Conservation (phyloP, 2,888 invertebrate species). For the Mesodorylaimus sp. region DNA sequence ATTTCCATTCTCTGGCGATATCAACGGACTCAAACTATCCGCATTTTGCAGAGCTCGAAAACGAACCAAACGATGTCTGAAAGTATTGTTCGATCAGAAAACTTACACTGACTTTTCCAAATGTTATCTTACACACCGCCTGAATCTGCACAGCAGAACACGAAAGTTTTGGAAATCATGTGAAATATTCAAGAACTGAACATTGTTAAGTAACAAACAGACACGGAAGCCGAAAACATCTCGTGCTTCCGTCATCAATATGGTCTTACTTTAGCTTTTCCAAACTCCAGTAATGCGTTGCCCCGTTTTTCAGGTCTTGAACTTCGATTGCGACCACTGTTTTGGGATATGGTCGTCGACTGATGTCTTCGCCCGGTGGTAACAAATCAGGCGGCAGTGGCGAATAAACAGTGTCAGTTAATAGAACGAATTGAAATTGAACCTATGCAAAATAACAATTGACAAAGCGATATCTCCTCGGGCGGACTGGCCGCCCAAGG, state of each 20-base stretch:
- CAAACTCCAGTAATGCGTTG: slow-evolving; percentile 96
- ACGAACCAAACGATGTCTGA: slow-evolving; percentile 90
- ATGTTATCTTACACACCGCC: too few species aligned
- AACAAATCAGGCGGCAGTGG: slow-evolving; percentile 72
- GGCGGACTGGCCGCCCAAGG: too few species aligned
- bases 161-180: too few species aligned
- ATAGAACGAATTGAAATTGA: slow-evolving; percentile 91
- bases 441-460: too few species aligned
- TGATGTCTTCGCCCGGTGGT: slow-evolving; percentile 37
- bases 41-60: slow-evolving; percentile 93
- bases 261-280: slow-evolving; percentile 88
- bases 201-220: too few species aligned
- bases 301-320: slow-evolving; percentile 94
- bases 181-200: too few species aligned
- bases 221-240: too few species aligned
- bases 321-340: slow-evolving; percentile 97
- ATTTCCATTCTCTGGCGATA: slow-evolving; percentile 18
- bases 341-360: slow-evolving; percentile 47
- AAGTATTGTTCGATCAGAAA: too few species aligned
- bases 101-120: too few species aligned
- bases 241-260: too few species aligned
- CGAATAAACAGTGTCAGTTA: slow-evolving; percentile 91
- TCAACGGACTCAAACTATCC: slow-evolving; percentile 35
- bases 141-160: too few species aligned
- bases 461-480: too few species aligned